phyloP scores from a whole-genome alignment of 2,888 invertebrate species.

The Metalampra italica region DNA sequence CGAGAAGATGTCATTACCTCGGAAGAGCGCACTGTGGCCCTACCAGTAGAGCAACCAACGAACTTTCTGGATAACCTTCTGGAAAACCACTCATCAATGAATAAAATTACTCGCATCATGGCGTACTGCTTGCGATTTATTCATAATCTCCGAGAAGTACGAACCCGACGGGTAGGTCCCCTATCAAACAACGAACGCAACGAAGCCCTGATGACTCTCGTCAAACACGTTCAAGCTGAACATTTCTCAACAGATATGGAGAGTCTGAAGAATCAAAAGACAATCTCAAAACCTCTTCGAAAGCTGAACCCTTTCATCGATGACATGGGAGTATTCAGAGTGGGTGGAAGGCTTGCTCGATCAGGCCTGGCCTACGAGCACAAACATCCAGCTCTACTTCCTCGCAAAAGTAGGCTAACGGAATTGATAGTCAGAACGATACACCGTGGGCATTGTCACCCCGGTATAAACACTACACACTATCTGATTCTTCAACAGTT shows the following conservation, averaged over 20 bases:
- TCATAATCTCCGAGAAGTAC: too few species aligned
- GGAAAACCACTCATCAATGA: too few species aligned
- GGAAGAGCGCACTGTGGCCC: too few species aligned
- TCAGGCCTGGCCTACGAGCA: not conserved
- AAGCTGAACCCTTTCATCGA: not conserved
- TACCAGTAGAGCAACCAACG: too few species aligned
- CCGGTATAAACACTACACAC: not conserved
- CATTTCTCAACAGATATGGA: not conserved
- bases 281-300: not conserved
- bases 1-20: not conserved
- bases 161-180: too few species aligned
- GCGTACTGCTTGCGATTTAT: too few species aligned
- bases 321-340: not conserved
- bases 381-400: not conserved
- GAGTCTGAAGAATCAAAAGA: not conserved
- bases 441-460: not conserved
- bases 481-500: not conserved
- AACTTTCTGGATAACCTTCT: too few species aligned
- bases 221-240: not conserved
- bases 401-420: not conserved
- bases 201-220: too few species aligned
- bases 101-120: too few species aligned
- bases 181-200: too few species aligned
- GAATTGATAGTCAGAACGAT: not conserved
- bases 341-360: not conserved